A percentile compares a stretch with the other conserved stretches of the same genome.
phyloP scores from a whole-genome alignment of 2,888 invertebrate genomes.

The Formica aserva region DNA sequence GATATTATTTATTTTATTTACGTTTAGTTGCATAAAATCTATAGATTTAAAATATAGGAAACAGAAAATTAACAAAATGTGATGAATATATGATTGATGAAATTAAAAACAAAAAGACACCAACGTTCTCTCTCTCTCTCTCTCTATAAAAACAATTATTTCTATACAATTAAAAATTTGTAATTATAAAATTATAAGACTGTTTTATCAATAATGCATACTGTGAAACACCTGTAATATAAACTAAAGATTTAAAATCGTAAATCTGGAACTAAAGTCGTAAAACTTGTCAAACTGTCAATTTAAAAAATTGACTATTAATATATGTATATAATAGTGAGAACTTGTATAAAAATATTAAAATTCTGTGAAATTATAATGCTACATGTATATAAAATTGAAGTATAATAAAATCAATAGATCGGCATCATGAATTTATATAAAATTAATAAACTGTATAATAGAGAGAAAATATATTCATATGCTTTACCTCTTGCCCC shows the following conservation, averaged over 20 bases:
- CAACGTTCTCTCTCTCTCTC: background rate
- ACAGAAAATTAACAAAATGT: background rate
- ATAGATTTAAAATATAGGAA: background rate
- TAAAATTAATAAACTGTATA: background rate
- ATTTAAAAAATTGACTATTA: background rate
- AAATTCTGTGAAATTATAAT: background rate
- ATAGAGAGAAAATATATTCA: background rate
- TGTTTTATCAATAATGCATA: background rate
- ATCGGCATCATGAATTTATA: background rate
- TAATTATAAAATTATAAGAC: background rate
- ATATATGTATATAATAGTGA: background rate
- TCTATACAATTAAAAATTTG: background rate
- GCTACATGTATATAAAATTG: background rate
- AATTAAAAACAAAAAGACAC: background rate
- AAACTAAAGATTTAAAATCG: background rate
- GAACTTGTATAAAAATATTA: background rate
- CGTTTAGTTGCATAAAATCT: background rate
- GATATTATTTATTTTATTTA: background rate
- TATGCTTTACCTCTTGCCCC: constrained; percentile 89
- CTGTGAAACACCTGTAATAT: background rate
- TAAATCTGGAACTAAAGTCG: background rate
- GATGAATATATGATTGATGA: background rate
- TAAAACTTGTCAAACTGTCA: background rate
- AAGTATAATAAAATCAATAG: background rate
- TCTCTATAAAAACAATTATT: background rate